These are phyloP conservation scores for Yponomeuta malinellus DNA, from an alignment of 2,888 invertebrate genomes.

Conservation along the genomic window DNA sequence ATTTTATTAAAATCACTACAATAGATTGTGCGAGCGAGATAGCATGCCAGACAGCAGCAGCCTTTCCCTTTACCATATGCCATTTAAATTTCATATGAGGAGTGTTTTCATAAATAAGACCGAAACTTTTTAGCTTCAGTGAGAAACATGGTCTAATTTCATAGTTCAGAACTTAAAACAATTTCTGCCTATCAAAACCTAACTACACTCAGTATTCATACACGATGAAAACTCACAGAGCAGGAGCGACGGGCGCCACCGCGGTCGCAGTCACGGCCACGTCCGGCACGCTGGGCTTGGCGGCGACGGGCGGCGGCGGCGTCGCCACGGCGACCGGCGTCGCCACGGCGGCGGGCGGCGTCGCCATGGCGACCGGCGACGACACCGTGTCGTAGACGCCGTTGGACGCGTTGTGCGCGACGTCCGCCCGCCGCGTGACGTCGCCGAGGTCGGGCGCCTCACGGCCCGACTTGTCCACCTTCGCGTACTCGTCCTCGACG, in stretches of 20 bases:
- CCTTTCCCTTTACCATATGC: too few species aligned
- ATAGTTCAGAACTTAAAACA: too few species aligned
- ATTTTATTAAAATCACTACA: too few species aligned
- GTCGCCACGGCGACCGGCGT: conserved; percentile 20
- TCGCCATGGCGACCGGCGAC: conserved; percentile 18
- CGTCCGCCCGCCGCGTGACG: conserved; percentile 37
- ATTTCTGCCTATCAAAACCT: too few species aligned
- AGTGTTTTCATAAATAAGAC: too few species aligned
- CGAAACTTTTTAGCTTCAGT: too few species aligned
- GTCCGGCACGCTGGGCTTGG: conserved; percentile 19
- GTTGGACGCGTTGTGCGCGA: conserved; percentile 1
- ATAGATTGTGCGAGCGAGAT: too few species aligned
- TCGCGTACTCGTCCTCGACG: conserved; percentile 79
- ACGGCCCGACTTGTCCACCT: conserved; percentile 60
- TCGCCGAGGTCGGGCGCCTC: conserved; percentile 66
- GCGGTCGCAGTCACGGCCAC: conserved; percentile 8
- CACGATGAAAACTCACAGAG: background rate
- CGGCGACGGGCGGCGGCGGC: background rate
- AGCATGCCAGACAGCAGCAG: too few species aligned
- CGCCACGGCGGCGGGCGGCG: conserved; percentile 23
- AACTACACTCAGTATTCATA: background rate
- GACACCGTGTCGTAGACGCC: conserved; percentile 16
- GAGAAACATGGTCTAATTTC: too few species aligned
- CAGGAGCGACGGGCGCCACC: conserved; percentile 5
- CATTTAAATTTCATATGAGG: too few species aligned